Conservation (phyloP, 2,113 vertebrate species). For the Prinia subflava region DNA sequence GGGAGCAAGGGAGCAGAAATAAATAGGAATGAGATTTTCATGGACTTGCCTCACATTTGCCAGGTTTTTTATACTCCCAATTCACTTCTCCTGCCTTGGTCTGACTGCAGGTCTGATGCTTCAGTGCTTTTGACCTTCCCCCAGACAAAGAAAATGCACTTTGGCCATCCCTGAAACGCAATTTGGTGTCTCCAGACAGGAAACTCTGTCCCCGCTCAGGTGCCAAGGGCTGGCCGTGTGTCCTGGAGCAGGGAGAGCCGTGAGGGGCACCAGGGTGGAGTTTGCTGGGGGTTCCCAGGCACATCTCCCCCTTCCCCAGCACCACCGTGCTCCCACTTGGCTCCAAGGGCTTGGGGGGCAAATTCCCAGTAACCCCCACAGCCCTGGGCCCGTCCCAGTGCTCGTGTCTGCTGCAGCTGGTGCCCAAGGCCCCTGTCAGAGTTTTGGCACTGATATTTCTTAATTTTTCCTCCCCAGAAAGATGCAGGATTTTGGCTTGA, state of each 20-base stretch:
- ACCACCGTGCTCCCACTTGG: rapidly evolving
- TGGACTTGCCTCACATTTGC: background rate
- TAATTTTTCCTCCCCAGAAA: background rate
- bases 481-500: background rate
- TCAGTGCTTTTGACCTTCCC: slow-evolving; percentile 1
- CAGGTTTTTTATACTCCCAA: background rate
- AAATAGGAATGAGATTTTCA: background rate
- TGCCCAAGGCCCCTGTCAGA: background rate
- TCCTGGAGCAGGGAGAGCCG: background rate
- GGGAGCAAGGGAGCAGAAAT: background rate
- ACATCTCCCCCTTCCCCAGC: background rate
- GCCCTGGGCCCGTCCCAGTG: background rate
- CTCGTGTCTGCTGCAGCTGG: rapidly evolving
- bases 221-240: background rate
- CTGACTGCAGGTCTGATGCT: background rate
- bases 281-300: background rate
- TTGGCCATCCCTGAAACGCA: background rate
- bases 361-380: background rate
- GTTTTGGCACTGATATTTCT: background rate
- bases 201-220: background rate
- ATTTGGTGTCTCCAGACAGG: background rate
- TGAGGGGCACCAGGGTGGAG: background rate
- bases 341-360: background rate
- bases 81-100: background rate
- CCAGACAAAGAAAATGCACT: background rate